These are phyloP conservation scores for Sceloporus tristichus DNA, from an alignment of 2,113 vertebrate species.

Conservation along the genomic window DNA sequence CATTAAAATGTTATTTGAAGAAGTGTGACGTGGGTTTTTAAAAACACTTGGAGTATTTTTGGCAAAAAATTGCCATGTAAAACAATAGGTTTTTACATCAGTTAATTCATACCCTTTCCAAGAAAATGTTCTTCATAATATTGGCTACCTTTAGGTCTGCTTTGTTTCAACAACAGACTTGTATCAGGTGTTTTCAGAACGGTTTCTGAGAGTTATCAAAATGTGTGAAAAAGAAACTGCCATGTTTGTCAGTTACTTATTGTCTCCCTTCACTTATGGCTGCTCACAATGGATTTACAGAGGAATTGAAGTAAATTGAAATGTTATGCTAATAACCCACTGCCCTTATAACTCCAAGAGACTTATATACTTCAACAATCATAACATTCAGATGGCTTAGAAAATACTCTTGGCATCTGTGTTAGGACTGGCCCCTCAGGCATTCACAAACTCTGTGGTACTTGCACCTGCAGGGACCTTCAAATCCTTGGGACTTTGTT, in stretches of 20 bases:
- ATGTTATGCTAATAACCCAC: neutral
- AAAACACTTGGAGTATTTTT: too few species aligned
- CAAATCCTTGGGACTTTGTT: too few species aligned
- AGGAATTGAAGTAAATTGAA: neutral
- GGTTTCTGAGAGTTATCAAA: neutral
- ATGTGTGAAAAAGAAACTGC: neutral
- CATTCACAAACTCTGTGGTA: too few species aligned
- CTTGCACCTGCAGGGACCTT: too few species aligned
- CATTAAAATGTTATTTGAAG: neutral
- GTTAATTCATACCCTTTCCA: too few species aligned
- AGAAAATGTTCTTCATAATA: neutral
- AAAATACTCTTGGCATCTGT: too few species aligned
- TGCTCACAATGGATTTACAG: too few species aligned
- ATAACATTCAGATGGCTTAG: neutral
- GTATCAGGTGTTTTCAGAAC: neutral
- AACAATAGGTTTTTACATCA: too few species aligned
- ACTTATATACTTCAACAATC: neutral
- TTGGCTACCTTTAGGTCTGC: neutral
- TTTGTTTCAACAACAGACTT: neutral
- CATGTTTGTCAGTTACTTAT: neutral
- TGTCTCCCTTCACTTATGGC: neutral
- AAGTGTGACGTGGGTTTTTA: too few species aligned
- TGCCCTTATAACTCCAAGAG: neutral
- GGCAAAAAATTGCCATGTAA: too few species aligned
- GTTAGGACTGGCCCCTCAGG: too few species aligned